Base-by-base conservation (phyloP, 2,888 invertebrate species). In the Diaprepes abbreviatus region DNA sequence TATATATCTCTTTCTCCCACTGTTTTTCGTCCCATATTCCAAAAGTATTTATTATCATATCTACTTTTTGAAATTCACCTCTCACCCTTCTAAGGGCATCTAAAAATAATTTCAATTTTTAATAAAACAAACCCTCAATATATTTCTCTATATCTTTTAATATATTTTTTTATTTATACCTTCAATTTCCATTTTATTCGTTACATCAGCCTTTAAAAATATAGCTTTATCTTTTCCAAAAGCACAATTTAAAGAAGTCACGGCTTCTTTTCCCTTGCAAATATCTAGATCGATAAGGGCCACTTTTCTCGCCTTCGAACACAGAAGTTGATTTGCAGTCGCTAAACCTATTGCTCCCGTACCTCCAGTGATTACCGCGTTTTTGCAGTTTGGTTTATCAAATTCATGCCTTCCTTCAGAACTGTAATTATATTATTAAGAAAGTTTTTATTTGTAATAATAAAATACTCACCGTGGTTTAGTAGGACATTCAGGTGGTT, bases 11-110 rank as follows among this genome's bases (percentile, higher is more conserved):
- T 4, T 67, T 45, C 50, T 73, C 70, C 66, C 70, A 70, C 45
- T 54, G 55, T 17, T 9, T 19, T 36, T 64, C 70, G 52, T 70
- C 14, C 62, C 73, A 73, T 38, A 76, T 40, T 3, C 75, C 76
- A 21, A 75, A 75, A 40, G 74, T 48, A 48, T 75, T 76, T 2
- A 76, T 63, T 9, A 76, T 60, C 21, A 75, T 66, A 33, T 76
- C 75, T n/a, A 76, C 64, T 40, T 65, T 48, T 38, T 73, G 72
- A 5, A 75, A 52, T 21, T 75, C 72, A 43, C 67, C 45, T 35
- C 59, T 36, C 1, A 65, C 73, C 43, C 55, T 65, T 43, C 19
- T 66, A 1, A 74, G 57, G 19, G 72, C 55, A 66, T 72, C 70
- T 69, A 28, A 12, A 50, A 48, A 9, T n/a, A n/a, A n/a, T n/a